phyloP scores from a whole-genome alignment of 2,888 invertebrate species.

The Capitulum mitella region DNA sequence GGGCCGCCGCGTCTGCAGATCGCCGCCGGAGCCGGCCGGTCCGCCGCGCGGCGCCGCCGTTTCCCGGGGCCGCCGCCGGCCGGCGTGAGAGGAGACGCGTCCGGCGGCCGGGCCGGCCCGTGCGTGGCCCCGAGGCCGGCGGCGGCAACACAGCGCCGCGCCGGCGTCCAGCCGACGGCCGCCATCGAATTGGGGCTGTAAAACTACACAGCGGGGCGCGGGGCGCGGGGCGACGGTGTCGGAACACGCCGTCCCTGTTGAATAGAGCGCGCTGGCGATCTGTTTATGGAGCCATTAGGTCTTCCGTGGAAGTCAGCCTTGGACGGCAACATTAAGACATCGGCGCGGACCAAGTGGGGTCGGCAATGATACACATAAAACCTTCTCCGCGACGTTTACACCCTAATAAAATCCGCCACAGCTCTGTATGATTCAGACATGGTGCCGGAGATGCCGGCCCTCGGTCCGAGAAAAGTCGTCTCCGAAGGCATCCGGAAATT shows the following conservation, averaged over 20 bases:
- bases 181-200: conserved; percentile 7
- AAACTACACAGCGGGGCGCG: too few species aligned
- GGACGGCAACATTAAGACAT: conserved; percentile 9
- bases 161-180: background rate
- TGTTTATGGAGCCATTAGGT: conserved; percentile 12
- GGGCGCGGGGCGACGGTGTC: background rate
- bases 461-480: background rate
- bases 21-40: too few species aligned
- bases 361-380: conserved; percentile 20
- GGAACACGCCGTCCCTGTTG: background rate
- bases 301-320: conserved; percentile 12
- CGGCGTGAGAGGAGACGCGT: background rate
- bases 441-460: background rate
- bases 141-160: background rate
- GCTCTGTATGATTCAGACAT: background rate
- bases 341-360: background rate
- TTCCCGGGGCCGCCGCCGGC: background rate
- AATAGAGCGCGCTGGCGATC: background rate
- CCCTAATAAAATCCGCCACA: background rate
- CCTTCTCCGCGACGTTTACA: conserved; percentile 10
- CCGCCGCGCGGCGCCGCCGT: background rate
- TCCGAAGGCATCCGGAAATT: background rate
- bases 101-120: background rate
- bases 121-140: background rate
- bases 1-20: too few species aligned